Base-by-base conservation (phyloP, 2,888 invertebrate genomes). In the Mythimna loreyi region DNA sequence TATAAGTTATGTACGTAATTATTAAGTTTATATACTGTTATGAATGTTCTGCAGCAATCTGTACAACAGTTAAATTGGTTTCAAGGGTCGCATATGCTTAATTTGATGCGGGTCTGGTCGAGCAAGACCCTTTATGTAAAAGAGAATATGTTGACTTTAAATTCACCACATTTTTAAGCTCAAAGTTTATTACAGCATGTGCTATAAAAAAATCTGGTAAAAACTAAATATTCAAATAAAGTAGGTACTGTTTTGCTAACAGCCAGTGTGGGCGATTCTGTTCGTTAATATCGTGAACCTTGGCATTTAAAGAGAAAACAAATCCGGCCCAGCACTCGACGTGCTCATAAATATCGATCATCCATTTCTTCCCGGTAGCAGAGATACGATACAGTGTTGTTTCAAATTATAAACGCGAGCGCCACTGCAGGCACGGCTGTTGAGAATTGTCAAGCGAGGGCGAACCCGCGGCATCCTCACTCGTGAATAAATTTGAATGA, bases 401-500 rank as follows among this genome's bases (percentile, higher is more conserved):
- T 81, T 74, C 58, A 73, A 81, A 84, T 81, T 73, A 81, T 78
- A 84, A 78, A 73, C 83, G 80, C 78, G 69, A 74, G 78, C 75
- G 67, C 80, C 65, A 57, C 47, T 67, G 75, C 64, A 65, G 57
- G 73, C 70, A 72, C 73, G 79, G 78, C 74, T 78, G 80, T 73
- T 59, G 75, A 72, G 77, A 66, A 78, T 78, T 75, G 80, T 71
- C 75, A 78, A 73, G 69, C 74, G 69, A 71, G 71, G 69, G 62
- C 69, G 52, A 59, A 67, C 80, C 72, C 75, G 75, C 77, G 77
- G 77, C 78, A 75, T 76, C 83, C 84, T 84, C 81, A 83, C 90
- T 90, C 84, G 86, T 92, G 93, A 92, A 93, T 93, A 93, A 91
- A 93, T 93, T 93, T 92, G 91, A 92, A 92, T 92, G 86, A 82